phyloP scores from a whole-genome alignment of 2,888 invertebrate species.

The Cistogaster globosa region DNA sequence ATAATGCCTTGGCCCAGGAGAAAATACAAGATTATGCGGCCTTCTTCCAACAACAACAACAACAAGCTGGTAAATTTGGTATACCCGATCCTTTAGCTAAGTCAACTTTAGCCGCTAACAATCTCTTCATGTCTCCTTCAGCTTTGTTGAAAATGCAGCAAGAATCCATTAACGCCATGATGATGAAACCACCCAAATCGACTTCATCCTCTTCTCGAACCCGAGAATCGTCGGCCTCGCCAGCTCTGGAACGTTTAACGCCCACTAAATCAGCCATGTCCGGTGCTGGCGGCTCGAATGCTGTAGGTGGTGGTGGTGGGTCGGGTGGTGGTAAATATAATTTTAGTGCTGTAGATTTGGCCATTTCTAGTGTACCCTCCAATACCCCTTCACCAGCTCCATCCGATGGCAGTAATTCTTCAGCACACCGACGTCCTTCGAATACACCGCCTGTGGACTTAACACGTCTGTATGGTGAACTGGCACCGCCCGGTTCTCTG shows the following conservation, averaged over 20 bases:
- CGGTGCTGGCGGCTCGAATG: conserved; percentile 74
- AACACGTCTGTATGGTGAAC: conserved; percentile 80
- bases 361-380: conserved; percentile 82
- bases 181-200: conserved; percentile 84
- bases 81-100: conserved; percentile 91
- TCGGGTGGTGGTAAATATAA: conserved; percentile 79
- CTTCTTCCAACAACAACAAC: conserved; percentile 83
- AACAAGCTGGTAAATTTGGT: conserved; percentile 81
- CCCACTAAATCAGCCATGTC: conserved; percentile 78
- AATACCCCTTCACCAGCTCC: conserved; percentile 80
- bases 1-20: conserved; percentile 82
- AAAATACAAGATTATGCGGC: conserved; percentile 84
- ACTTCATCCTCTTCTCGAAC: conserved; percentile 80
- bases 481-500: conserved; percentile 77
- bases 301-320: conserved; percentile 70
- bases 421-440: conserved; percentile 79
- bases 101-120: conserved; percentile 89
- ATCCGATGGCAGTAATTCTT: conserved; percentile 80
- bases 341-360: conserved; percentile 83
- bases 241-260: conserved; percentile 81
- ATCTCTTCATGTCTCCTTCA: conserved; percentile 90
- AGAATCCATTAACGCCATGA: conserved; percentile 83
- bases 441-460: conserved; percentile 81
- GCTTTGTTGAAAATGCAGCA: conserved; percentile 88
- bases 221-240: conserved; percentile 82